These are phyloP conservation scores for Phacellophora camtschatica DNA, from an alignment of 30 jellyfish, hydroid and myxozoan genomes.

Conservation along the genomic window DNA sequence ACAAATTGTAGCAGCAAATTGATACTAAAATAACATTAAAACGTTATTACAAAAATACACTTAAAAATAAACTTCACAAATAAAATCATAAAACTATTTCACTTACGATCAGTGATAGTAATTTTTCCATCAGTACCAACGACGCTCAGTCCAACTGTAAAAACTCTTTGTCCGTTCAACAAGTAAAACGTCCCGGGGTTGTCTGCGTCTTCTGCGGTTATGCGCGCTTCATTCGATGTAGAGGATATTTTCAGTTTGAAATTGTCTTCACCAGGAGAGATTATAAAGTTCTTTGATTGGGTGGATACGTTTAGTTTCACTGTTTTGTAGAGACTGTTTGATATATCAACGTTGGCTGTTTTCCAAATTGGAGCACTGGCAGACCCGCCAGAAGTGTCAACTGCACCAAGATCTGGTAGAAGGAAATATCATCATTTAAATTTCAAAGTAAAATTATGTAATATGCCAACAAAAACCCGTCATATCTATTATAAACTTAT, in stretches of 20 bases:
- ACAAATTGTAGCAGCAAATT: too few relatives aligned
- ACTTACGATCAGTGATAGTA: slow-evolving; percentile 88
- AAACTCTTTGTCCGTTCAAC: slow-evolving; percentile 71
- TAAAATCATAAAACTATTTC: not conserved
- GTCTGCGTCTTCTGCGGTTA: slow-evolving; percentile 92
- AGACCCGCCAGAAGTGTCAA: slow-evolving; percentile 85
- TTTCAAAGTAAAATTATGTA: too few relatives aligned
- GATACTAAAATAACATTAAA: too few relatives aligned
- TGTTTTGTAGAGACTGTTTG: slow-evolving; percentile 68
- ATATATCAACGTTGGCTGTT: slow-evolving; percentile 81
- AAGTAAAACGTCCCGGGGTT: slow-evolving; percentile 79
- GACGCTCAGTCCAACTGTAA: slow-evolving; percentile 62
- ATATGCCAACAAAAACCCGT: too few relatives aligned
- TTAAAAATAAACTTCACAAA: not conserved
- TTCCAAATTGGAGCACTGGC: slow-evolving; percentile 92
- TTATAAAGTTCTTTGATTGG: slow-evolving; percentile 69
- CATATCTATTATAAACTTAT: too few relatives aligned
- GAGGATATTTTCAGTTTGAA: slow-evolving; percentile 81
- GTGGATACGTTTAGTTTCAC: slow-evolving; percentile 85
- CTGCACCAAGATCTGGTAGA: slow-evolving; percentile 91
- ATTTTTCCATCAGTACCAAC: slow-evolving; percentile 81
- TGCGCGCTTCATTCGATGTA: slow-evolving; percentile 73
- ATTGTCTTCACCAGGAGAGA: slow-evolving; percentile 75
- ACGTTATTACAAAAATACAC: too few relatives aligned
- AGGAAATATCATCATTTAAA: too few relatives aligned